Base-by-base conservation (phyloP, 2,797 vertebrate species). In the Gymnoscopelus microlampas region DNA sequence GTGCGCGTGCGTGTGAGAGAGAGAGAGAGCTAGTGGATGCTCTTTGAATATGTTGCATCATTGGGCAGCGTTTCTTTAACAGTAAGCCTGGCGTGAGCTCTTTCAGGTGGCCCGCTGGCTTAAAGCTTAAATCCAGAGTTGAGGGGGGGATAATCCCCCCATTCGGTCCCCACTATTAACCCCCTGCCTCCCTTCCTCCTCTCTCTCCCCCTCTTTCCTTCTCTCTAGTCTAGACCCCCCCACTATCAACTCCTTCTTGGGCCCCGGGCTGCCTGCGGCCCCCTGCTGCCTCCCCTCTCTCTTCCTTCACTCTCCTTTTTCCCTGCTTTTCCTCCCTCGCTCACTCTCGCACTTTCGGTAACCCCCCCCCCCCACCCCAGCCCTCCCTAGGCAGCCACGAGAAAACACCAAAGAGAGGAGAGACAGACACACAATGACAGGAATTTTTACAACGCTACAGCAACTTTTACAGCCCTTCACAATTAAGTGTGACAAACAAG, bases 131-230 rank as follows among this genome's bases (percentile, higher is more conserved):
- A 53, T 53, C n/a, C 51, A 50, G 48, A 50, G 14, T 35, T 35
- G 48, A 50, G 48, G 48, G 48, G 69, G 57, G 64, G 63, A 47
- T 74, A 77, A 81, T 72, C 74, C 66, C 19, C 26, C 53, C 48
- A 49, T 76, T 71, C 60, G 68, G 66, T 68, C 60, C 54, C 57
- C 9, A 58, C 47, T 24, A 63, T 82, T 82, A 83, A 81, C 77
- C 75, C 81, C 77, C 77, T 69, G 55, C 79, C 61, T 69, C 32
- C 74, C 67, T 76, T 73, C 68, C 68, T 70, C 63, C n/a, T 53
- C 54, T 55, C 53, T 29, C 23, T 23, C 24, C 71, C 66, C 51
- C n/a, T 19, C 15, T 19, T 53, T 50, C 10, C 10, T 50, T 1
- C 12, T 14, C 49, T 4, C 14, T 11, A 14, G 49, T 50, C 11